phyloP scores from a whole-genome alignment of 1,140 invertebrate species.

The Dendroctonus valens region DNA sequence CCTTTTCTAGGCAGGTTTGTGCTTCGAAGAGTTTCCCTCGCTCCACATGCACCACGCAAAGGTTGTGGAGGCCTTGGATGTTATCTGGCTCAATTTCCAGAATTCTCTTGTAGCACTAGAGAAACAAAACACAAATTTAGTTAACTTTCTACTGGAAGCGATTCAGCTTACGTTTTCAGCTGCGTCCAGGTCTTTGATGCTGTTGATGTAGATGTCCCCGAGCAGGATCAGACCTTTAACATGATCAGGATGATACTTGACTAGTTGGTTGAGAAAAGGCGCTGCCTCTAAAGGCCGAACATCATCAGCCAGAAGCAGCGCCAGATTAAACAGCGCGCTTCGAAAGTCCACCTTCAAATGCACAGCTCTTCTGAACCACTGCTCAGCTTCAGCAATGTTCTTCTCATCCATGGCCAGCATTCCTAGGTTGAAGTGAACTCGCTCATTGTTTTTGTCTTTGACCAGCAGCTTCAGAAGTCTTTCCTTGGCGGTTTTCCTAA shows the following conservation, averaged over 20 bases:
- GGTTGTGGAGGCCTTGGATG: conserved; percentile 92
- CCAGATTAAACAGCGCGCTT: conserved; percentile 93
- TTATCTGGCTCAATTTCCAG: conserved; percentile 85
- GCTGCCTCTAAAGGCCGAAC: conserved; percentile 87
- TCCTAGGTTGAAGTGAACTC: conserved; percentile 86
- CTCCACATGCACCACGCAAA: conserved; percentile 95
- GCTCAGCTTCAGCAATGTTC: conserved; percentile 81
- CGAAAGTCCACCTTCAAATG: conserved; percentile 83
- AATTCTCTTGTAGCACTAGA: conserved; percentile 84
- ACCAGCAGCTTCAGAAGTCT: conserved; percentile 77
- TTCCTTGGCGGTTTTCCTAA: conserved; percentile 74
- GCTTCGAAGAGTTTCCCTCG: conserved; percentile 79
- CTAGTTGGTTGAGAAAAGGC: conserved; percentile 87
- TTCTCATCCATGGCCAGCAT: conserved; percentile 96
- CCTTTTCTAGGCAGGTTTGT: conserved; percentile 78
- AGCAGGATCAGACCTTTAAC: conserved; percentile 91
- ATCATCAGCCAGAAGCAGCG: conserved; percentile 84
- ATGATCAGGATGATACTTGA: conserved; percentile 90
- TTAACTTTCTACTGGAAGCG: background rate
- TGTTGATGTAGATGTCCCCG: conserved; percentile 96
- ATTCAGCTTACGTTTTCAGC: conserved; percentile 75
- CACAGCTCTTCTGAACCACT: conserved; percentile 84
- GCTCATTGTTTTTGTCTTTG: conserved; percentile 78
- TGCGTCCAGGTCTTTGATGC: conserved; percentile 89
- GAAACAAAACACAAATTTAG: conserved; percentile 5